Evolutionary conservation across 2,113 vertebrate genomes (phyloP).

Genomic region (Garra rufa): DNA sequence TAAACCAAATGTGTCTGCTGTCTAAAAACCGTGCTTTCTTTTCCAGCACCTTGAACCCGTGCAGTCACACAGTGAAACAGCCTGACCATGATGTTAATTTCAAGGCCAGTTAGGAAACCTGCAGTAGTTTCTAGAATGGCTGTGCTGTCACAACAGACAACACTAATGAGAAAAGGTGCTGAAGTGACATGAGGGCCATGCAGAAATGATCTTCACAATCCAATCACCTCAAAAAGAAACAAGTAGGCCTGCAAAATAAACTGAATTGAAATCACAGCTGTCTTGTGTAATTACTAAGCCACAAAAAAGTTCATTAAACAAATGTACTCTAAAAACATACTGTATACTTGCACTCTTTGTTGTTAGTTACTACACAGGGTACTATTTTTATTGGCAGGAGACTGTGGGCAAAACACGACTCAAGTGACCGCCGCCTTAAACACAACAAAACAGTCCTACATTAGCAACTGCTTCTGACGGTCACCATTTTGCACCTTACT

Average conservation of each 20-base stretch:
- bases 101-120: constrained; percentile 10
- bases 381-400: neutral
- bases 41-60: neutral
- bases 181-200: neutral
- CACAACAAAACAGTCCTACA: neutral
- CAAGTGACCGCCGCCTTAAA: neutral
- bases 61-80: neutral
- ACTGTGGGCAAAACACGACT: neutral
- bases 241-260: neutral
- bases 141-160: neutral
- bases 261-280: neutral
- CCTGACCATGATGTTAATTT: constrained; percentile 9
- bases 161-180: neutral
- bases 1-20: constrained; percentile 3
- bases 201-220: neutral
- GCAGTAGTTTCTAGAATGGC: neutral
- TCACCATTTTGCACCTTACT: neutral
- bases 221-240: neutral
- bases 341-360: neutral
- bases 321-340: neutral
- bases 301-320: neutral
- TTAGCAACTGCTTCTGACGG: neutral
- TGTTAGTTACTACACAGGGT: neutral
- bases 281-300: neutral
- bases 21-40: constrained; percentile 1